Base-by-base conservation (phyloP, 2,797 vertebrate genomes). In the Cossypha dichroa region DNA sequence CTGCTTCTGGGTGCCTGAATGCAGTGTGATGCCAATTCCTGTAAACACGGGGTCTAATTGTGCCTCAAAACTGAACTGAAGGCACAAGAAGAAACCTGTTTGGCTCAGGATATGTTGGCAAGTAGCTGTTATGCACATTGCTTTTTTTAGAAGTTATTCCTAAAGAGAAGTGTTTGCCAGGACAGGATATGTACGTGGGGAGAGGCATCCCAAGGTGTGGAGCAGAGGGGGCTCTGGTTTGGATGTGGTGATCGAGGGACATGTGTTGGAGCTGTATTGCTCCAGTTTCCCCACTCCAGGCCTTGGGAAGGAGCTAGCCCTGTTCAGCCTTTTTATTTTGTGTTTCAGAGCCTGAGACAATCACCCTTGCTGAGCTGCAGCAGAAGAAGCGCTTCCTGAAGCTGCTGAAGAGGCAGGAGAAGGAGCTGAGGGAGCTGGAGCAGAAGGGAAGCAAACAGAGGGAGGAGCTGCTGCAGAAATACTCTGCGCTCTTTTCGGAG, bases 351-450 rank as follows among this genome's bases (percentile, higher is more conserved):
- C 98, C 97, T 14, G 92, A 95, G 72, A 99, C 99, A 10, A 97
- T 98, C 88, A 98, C 98, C 52, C 94, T 97, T 5, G 98, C 98
- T 34, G 99, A 99, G 87, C 98, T 99, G 96, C 98, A 97, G 90
- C 98, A 99, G 96, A 98, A 99, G 97, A 99, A 99, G 95, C 98
- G 97, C 93, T 98, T 99, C 85, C 86, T 98, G 96, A 99, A 99
- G 98, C 97, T 99, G 97, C 96, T 98, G 97, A 99, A 98, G 97
- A 98, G 98, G 41, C 99, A 99, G n/a, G 99, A 99, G 97, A 99
- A 98, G 92, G 99, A 99, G 54, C 95, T 99, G 91, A 99, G 98
- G 95, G 99, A 99, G 36, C 70, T 98, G 93, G 99, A 99, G 88
- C 98, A 98, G 93, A 99, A 98, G 43, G 97, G 97, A 82, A 97